phyloP scores from a whole-genome alignment of 1,140 invertebrate genomes.

The Pseudomyrmex pallidus region DNA sequence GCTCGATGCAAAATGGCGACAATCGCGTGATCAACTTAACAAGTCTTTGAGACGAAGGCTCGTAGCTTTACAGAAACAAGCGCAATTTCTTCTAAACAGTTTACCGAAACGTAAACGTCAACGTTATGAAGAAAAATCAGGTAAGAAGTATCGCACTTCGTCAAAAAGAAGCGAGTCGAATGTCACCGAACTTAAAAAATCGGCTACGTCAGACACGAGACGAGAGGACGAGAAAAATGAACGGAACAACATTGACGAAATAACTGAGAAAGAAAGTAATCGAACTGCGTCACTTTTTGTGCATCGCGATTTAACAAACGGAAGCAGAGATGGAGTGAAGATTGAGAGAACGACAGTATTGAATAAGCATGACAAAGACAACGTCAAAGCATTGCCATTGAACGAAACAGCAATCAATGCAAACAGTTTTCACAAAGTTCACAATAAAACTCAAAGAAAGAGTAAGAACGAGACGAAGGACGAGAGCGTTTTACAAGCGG shows the following conservation, averaged over 20 bases:
- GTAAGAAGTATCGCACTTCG: background rate
- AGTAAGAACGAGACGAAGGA: background rate
- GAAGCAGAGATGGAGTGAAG: background rate
- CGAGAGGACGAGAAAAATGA: too few relatives aligned
- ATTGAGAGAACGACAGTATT: background rate
- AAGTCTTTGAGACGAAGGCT: conserved; percentile 2
- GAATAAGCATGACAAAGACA: background rate
- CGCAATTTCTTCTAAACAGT: conserved; percentile 8
- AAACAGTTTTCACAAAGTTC: background rate
- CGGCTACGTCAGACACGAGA: too few relatives aligned
- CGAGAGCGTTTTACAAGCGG: background rate
- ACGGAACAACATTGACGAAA: too few relatives aligned
- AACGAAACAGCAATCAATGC: background rate
- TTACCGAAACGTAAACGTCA: background rate
- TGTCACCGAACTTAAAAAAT: background rate
- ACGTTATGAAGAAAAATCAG: background rate
- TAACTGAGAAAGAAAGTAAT: too few relatives aligned
- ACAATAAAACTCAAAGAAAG: background rate
- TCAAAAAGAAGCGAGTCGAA: background rate
- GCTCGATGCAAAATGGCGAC: background rate
- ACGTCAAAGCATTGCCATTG: background rate
- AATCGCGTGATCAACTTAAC: background rate
- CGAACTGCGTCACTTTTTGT: too few relatives aligned
- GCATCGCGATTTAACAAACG: background rate
- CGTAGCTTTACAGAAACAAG: conserved; percentile 12